Evolutionary conservation across 1,140 invertebrate genomes (phyloP), one percentile per base, ranked within the genome.

Genomic region (Drosophila pectinifera): DNA sequence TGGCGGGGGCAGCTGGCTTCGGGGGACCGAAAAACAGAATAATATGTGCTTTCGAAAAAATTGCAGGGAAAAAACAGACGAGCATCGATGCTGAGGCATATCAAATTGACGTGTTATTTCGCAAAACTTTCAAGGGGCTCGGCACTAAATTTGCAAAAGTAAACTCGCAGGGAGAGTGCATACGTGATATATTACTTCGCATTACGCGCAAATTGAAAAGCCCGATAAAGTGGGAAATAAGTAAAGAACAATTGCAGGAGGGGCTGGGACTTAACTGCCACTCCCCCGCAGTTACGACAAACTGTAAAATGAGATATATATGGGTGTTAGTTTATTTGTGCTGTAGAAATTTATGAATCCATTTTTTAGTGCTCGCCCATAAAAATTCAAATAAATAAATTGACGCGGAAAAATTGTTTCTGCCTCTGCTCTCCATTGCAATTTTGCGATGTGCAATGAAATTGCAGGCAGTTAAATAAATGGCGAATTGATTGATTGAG

Each of bases 131-230:
- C 45, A 61, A 73, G 57, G 31, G 56, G 5, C 22, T 24, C 22
- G 46, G 56, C 78, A 76, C 80, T 76, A 80, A 72, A 75, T 75
- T 80, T 80, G 56, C 63, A 75, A 80, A 80, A 80, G 78, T 65
- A 72, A 80, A 75, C 67, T 78, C 63, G 43, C 46, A 34, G 46
- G 22, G 39, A n/a, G 20, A 67, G 43, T 54, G 62, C 68, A 82
- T 68, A 83, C 79, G 80, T 83, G 80, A 83, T 83, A 75, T 83
- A 83, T 78, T 83, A 83, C 78, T 74, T 82, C 61, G 36, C 56
- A 83, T 83, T 83, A 78, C 69, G 28, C 63, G 57, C 49, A 83
- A 82, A 83, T 78, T 83, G 80, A 83, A 83, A 83, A 82, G 73
- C 79, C 74, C 70, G 55, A 61, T 56, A 63, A 72, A 58, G 61